Evolutionary conservation across 1,140 invertebrate genomes (phyloP), one percentile per base, ranked within the genome.

Genomic region (Drosophila auraria): DNA sequence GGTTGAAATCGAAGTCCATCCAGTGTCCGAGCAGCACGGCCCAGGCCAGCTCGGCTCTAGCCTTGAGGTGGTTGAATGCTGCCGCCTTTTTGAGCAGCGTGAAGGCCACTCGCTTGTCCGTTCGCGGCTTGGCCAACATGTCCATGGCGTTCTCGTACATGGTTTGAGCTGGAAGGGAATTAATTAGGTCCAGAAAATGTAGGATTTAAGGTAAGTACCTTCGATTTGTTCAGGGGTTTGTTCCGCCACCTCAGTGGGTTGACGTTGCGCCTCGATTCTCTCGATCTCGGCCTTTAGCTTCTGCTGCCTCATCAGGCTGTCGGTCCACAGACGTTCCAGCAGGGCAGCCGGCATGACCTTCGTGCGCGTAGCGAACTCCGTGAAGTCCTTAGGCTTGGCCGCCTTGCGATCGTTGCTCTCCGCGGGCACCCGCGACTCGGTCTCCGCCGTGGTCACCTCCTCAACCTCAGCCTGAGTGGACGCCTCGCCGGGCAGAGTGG

Each of bases 31-130:
- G 96, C 3, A 99, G 92, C 66, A 96, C 94, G 0, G 96, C 96
- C 96, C 98, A 98, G 0, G 97, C 98, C 8, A 99, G 90, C 91
- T 96, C 95, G 62, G 97, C 96, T 89, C 96, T 95, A 0, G 98
- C 97, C 78, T 96, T 95, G 6, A 94, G 93, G 91, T 99, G 97
- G 40, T 97, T 97, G 20, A 96, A 93, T 50, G 96, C 95, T 0
- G 97, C 96, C 1, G 98, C 97, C 64, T 92, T 91, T 1, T 71
- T 76, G 2, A 92, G 57, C 9, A 92, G 23, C 1, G 79, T 87
- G 3, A 81, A 78, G 2, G 82, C 91, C 4, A 92, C 79, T 9
- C 79, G 65, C 44, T 92, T 91, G 30, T 91, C 87, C 9, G 80
- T 78, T 8, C 61, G 78, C 1, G 87, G 87, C 25, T 91, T 89